Evolutionary conservation across 1,140 invertebrate genomes (phyloP).

Genomic region (Drosophila mojavensis): DNA sequence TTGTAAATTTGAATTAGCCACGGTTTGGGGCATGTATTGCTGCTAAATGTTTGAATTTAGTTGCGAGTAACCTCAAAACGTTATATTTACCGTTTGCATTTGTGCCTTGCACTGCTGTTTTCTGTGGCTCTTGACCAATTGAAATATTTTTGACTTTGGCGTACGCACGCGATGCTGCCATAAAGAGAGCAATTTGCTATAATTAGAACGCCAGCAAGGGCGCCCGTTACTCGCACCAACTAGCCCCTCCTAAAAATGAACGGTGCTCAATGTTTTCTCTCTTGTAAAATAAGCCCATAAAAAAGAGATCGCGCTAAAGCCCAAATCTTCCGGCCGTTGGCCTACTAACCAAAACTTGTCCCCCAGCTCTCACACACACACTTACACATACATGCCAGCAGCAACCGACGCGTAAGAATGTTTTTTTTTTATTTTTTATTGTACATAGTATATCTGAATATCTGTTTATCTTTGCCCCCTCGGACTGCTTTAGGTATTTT

Average conservation of each 20-base stretch:
- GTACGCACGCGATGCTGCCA: conserved; percentile 23
- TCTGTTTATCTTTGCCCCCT: conserved; percentile 55
- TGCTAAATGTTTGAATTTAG: too few relatives aligned
- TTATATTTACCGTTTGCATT: conserved; percentile 3
- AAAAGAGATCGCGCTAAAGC: conserved; percentile 19
- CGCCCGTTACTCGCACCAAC: not conserved
- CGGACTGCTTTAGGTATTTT: conserved; percentile 48
- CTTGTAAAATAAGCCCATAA: conserved; percentile 7
- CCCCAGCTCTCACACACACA: conserved; percentile 36
- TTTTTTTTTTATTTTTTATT: conserved; percentile 38
- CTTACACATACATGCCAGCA: not conserved
- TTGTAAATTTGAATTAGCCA: conserved; percentile 19
- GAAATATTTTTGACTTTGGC: not conserved
- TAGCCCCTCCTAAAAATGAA: not conserved
- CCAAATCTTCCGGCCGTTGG: conserved; percentile 45
- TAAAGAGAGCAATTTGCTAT: conserved; percentile 12
- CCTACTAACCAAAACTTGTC: conserved; percentile 70
- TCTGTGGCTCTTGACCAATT: not conserved
- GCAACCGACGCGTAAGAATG: not conserved
- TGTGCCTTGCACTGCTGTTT: not conserved
- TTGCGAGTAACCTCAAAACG: not conserved
- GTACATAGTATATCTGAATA: conserved; percentile 33
- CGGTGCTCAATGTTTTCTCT: not conserved
- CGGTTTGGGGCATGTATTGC: conserved; percentile 23
- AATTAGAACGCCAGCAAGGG: conserved; percentile 7